A percentile compares a stretch with the other conserved stretches of the same genome.
These are phyloP conservation scores for Antrozous pallidus DNA, from an alignment of 2,797 vertebrate genomes.

Conservation along the genomic window DNA sequence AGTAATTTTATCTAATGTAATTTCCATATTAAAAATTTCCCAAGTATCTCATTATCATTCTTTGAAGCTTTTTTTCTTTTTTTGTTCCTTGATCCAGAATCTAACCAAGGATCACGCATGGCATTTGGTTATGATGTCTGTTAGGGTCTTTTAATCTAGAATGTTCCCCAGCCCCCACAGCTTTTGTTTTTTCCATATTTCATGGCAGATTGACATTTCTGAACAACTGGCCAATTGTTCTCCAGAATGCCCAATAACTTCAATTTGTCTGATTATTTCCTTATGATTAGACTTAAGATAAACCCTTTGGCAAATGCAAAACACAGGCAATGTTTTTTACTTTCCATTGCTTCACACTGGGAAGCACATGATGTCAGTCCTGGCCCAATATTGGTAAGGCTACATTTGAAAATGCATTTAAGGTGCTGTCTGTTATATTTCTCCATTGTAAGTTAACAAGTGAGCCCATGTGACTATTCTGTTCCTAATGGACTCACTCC, in stretches of 20 bases:
- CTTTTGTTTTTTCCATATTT: too few relatives aligned
- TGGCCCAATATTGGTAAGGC: fast-evolving
- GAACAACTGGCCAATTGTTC: neutral
- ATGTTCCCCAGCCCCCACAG: too few relatives aligned
- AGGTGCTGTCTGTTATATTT: neutral
- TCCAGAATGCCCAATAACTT: neutral
- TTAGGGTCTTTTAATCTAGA: too few relatives aligned
- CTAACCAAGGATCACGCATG: too few relatives aligned
- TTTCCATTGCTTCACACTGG: fast-evolving
- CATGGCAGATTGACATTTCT: neutral
- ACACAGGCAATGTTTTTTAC: neutral
- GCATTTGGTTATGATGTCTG: too few relatives aligned
- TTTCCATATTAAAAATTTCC: too few relatives aligned
- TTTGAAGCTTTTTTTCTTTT: too few relatives aligned
- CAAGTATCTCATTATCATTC: too few relatives aligned
- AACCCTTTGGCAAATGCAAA: neutral
- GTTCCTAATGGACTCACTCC: neutral
- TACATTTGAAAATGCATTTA: too few relatives aligned
- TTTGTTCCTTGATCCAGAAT: too few relatives aligned
- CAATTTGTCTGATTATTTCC: neutral
- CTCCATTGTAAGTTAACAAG: neutral
- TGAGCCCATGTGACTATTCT: neutral
- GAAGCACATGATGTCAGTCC: fast-evolving
- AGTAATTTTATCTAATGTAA: neutral
- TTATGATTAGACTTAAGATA: neutral